Evolutionary conservation across 53 echinoderm and acorn worm genomes (phyloP), one percentile per base, ranked within the genome.

Genomic region (Antedon mediterranea): DNA sequence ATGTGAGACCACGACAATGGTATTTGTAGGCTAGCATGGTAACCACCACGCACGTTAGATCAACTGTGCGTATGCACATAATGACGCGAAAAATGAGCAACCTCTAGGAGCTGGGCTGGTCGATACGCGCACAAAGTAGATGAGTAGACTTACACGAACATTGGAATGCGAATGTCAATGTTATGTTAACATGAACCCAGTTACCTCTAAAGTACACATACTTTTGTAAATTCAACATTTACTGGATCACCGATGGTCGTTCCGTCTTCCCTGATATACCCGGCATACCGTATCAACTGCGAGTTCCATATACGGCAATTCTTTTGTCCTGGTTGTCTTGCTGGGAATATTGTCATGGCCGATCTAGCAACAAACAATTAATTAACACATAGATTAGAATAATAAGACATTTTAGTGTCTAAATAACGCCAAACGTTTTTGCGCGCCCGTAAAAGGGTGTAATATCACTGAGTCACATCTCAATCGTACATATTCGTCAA

Each of bases 231-330:
- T 18, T 87, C 89, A 28, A 87, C 74, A 34, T 82, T 80, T 20
- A 71, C 76, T 0, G 89, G 85, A 29, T 93, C 93, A 4, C 93
- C 93, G 28, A 85, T 85, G 31, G 90, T 79, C 13, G 84, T 43
- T 0, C 93, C 93, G 28, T 90, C 83, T 30, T 80, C 75, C 34
- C 87, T 84, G 28, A 72, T 31, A 41, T 93, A 93, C 0, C 89
- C 93, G 3, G 93, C 93, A 71, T 93, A 93, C 3, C 79, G 83
- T 33, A 93, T 83, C 76, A 93, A 82, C 14, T 83, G 83, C 7
- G 77, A 31, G 82, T 93, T 93, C 93, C 93, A 93, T n/a, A 93
- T 76, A 18, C 87, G 85, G 32, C 85, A 93, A 28, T 90, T 89
- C 14, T 70, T 74, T 33, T 79, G 79, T 26, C 78, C 75, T 6